These are phyloP conservation scores for Drosophila kanapiae DNA, from an alignment of 1,140 invertebrate species.

Conservation along the genomic window DNA sequence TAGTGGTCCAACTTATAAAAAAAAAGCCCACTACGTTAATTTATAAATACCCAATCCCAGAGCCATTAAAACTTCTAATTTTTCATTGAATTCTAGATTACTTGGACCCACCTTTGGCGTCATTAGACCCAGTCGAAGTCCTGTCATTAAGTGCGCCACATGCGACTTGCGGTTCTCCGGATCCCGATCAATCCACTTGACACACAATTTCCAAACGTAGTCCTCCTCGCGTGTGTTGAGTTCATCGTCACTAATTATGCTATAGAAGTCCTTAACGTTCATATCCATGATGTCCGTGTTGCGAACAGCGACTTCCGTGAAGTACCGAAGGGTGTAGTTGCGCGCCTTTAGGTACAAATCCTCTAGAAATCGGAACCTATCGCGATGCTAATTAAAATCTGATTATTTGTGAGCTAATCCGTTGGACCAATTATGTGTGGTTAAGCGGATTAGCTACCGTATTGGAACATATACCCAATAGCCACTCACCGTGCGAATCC, in stretches of 20 bases:
- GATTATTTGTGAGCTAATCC: slow-evolving; percentile 13
- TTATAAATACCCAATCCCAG: no score
- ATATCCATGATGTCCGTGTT: slow-evolving; percentile 91
- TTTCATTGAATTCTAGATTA: background rate
- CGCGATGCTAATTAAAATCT: slow-evolving; percentile 50
- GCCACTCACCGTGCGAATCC: slow-evolving; percentile 89
- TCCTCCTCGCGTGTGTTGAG: slow-evolving; percentile 89
- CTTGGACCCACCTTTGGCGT: slow-evolving; percentile 89
- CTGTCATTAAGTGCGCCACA: slow-evolving; percentile 91
- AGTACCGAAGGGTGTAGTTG: slow-evolving; percentile 90
- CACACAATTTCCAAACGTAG: slow-evolving; percentile 87
- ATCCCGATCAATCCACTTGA: slow-evolving; percentile 88
- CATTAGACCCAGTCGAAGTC: slow-evolving; percentile 93
- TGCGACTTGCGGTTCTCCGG: slow-evolving; percentile 88
- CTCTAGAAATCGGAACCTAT: slow-evolving; percentile 86
- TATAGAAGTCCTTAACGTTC: slow-evolving; percentile 89
- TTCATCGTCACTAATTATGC: slow-evolving; percentile 91
- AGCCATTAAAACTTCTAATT: no score
- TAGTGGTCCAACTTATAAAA: no score
- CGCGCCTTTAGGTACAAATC: slow-evolving; percentile 89
- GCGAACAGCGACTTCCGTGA: slow-evolving; percentile 89
- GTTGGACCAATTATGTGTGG: slow-evolving; percentile 5
- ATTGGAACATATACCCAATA: background rate
- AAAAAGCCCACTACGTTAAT: no score
- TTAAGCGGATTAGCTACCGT: background rate